Evolutionary conservation across 2,797 vertebrate genomes (phyloP).

Genomic region (Micromesistius poutassou): DNA sequence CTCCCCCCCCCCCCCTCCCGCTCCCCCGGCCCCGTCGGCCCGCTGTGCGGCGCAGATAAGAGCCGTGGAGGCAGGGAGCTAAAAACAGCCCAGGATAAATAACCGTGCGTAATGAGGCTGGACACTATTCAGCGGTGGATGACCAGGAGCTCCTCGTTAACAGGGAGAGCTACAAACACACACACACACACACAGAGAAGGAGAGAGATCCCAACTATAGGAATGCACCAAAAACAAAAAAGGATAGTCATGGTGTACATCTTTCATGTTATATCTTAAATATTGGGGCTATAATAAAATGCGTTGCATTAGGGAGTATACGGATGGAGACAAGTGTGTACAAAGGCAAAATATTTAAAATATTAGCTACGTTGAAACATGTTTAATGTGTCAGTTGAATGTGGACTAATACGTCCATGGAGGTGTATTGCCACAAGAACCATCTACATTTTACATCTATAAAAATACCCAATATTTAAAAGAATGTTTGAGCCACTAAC

Average conservation of each 20-base stretch:
- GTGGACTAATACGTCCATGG: no score
- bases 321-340: no score
- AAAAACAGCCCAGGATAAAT: constrained; percentile 41
- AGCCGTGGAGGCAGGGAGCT: constrained; percentile 40
- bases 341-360: not conserved
- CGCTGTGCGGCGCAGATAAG: constrained; percentile 62
- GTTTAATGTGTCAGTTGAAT: not conserved
- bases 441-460: no score
- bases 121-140: not conserved
- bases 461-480: not conserved
- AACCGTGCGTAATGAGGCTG: not conserved
- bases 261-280: not conserved
- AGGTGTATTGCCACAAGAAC: no score
- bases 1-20: constrained; percentile 31
- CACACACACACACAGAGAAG: not conserved
- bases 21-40: constrained; percentile 46
- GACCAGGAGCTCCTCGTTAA: not conserved
- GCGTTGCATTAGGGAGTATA: not conserved
- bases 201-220: not conserved
- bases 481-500: not conserved
- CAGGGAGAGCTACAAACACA: not conserved
- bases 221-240: not conserved
- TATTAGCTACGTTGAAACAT: not conserved
- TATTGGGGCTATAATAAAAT: not conserved
- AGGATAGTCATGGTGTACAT: no score